phyloP scores from a whole-genome alignment of 2,797 vertebrate species.

The Spatula versicolor region DNA sequence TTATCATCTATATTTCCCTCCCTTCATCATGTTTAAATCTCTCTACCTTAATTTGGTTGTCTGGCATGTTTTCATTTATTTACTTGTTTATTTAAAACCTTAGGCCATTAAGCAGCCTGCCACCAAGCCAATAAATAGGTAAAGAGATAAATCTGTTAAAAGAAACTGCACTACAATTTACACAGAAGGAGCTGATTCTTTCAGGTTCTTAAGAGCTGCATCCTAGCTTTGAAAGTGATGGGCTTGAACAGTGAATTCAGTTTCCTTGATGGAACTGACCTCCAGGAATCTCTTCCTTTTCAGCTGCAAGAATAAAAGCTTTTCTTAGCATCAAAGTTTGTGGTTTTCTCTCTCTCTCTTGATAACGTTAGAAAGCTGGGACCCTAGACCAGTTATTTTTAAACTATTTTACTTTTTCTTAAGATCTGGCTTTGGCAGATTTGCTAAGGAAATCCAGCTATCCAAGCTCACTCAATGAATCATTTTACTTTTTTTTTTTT shows the following conservation, averaged over 20 bases:
- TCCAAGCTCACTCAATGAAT: background rate
- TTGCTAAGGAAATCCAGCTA: conserved; percentile 16
- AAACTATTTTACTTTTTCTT: conserved; percentile 18
- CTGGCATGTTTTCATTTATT: conserved; percentile 42
- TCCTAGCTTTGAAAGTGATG: conserved; percentile 38
- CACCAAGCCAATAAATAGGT: background rate
- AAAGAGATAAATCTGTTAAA: conserved; percentile 33
- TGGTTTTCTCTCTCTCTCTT: background rate
- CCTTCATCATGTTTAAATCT: background rate
- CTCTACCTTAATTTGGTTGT: background rate
- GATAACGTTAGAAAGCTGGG: background rate
- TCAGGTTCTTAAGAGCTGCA: conserved; percentile 15
- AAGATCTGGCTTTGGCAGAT: conserved; percentile 22
- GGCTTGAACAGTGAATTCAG: conserved; percentile 28
- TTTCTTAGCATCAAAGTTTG: conserved; percentile 46
- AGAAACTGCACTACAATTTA: conserved; percentile 25
- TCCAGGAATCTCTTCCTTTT: conserved; percentile 46
- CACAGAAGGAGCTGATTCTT: conserved; percentile 18
- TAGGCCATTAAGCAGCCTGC: background rate
- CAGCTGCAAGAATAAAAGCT: conserved; percentile 31
- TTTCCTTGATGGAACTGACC: conserved; percentile 57
- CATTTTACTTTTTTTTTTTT: background rate
- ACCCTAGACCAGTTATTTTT: conserved; percentile 11
- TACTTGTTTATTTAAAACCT: conserved; percentile 28
- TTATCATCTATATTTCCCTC: background rate